Conservation (phyloP, 2,797 vertebrate species). For the Rhinogobio ventralis region DNA sequence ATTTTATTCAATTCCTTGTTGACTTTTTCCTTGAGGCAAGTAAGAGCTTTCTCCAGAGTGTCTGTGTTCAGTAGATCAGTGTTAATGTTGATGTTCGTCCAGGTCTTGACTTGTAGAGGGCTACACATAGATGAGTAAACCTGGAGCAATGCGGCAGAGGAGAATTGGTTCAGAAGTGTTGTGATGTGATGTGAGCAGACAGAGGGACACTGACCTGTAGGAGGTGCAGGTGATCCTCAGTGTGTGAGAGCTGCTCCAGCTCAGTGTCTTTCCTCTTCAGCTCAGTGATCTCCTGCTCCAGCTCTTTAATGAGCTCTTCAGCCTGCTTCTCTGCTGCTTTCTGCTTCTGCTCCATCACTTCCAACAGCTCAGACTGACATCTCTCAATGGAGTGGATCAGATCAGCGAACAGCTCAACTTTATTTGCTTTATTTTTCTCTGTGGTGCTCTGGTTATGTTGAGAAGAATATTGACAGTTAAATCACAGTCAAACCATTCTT, state of each 20-base stretch:
- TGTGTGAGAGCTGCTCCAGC: conserved; percentile 40
- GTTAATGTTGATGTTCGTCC: conserved; percentile 29
- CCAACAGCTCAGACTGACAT: conserved; percentile 40
- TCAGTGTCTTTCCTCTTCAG: conserved; percentile 21
- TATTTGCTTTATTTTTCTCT: conserved; percentile 15
- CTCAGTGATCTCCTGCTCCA: too few species aligned
- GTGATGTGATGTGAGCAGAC: background rate
- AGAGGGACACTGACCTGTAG: conserved; percentile 36
- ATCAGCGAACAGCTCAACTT: conserved; percentile 14
- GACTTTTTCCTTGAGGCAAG: conserved; percentile 30
- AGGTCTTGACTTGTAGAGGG: background rate
- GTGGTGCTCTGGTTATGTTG: conserved; percentile 4
- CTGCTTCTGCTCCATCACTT: too few species aligned
- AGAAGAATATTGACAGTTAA: background rate
- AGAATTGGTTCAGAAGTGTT: background rate
- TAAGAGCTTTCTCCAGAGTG: background rate
- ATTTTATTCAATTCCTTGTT: conserved; percentile 22
- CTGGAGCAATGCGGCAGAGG: conserved; percentile 1
- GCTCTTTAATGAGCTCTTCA: too few species aligned
- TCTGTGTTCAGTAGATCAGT: background rate
- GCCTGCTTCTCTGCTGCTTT: too few species aligned
- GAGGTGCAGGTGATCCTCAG: conserved; percentile 46
- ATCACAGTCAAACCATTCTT: background rate
- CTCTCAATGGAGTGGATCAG: conserved; percentile 17
- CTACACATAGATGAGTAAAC: conserved; percentile 16